Conservation (phyloP, 92 coral and sea anemone species). For the Chrysogorgia sp. region DNA sequence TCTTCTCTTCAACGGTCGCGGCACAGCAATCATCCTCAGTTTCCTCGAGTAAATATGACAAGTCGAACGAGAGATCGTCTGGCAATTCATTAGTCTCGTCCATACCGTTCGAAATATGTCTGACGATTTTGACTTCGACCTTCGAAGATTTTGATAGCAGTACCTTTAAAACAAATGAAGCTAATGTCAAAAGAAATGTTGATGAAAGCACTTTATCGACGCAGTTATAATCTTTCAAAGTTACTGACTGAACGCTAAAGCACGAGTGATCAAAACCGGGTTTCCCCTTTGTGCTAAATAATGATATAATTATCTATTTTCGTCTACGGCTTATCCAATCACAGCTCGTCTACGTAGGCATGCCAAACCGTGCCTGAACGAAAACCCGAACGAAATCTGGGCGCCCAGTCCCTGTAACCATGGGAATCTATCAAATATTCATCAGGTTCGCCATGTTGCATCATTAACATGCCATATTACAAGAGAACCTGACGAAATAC, state of each 20-base stretch:
- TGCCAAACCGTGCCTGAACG: slow-evolving; percentile 12
- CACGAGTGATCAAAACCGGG: not conserved
- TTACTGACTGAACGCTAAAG: not conserved
- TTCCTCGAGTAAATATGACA: no score
- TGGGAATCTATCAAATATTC: slow-evolving; percentile 3
- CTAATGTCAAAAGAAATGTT: no score
- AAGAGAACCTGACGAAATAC: not conserved
- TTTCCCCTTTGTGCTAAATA: slow-evolving; percentile 2
- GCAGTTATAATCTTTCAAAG: not conserved
- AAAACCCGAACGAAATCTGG: not conserved
- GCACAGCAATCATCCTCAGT: no score
- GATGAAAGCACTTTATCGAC: no score
- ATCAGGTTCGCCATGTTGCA: not conserved
- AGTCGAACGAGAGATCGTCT: no score
- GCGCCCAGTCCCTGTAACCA: slow-evolving; percentile 8
- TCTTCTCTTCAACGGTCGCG: no score
- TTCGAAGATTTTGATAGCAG: no score
- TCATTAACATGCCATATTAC: slow-evolving; percentile 24
- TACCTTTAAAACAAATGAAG: no score
- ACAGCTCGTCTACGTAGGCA: slow-evolving; percentile 1
- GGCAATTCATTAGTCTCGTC: no score
- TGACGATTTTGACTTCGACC: no score
- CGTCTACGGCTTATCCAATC: slow-evolving; percentile 17
- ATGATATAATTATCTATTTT: slow-evolving; percentile 17
- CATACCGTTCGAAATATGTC: no score